phyloP scores from a whole-genome alignment of 2,113 vertebrate genomes.

The Heptranchias perlo region DNA sequence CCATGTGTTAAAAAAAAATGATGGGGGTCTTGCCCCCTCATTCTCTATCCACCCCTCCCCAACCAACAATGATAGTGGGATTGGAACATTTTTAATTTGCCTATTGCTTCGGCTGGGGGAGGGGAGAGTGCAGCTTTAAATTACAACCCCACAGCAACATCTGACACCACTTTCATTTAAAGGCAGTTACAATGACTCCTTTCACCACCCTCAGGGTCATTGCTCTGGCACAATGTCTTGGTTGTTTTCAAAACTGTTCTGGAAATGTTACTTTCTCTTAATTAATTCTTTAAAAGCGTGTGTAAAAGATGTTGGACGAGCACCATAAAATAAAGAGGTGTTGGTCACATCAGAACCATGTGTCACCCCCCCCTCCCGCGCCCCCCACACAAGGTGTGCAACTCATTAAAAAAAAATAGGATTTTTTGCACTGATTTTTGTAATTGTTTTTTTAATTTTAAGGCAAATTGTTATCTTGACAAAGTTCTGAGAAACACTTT shows the following conservation, averaged over 20 bases:
- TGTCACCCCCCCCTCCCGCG: not conserved
- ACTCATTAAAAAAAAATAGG: not conserved
- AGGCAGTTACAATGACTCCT: slow-evolving; percentile 16
- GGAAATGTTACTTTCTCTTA: slow-evolving; percentile 15
- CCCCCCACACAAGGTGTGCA: no score
- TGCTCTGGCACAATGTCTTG: slow-evolving; percentile 2
- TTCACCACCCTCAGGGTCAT: not conserved
- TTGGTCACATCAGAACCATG: not conserved
- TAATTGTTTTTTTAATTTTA: not conserved
- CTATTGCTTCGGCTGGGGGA: not conserved
- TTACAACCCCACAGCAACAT: slow-evolving; percentile 19
- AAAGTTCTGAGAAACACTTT: not conserved
- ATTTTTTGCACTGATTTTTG: not conserved
- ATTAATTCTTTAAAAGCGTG: not conserved
- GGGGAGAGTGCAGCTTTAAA: not conserved
- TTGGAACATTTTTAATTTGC: not conserved
- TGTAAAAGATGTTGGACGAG: not conserved
- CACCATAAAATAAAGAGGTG: not conserved
- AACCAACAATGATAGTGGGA: not conserved
- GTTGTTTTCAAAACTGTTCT: not conserved
- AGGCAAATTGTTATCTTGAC: not conserved
- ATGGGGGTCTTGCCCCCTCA: not conserved
- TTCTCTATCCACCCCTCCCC: not conserved
- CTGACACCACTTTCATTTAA: slow-evolving; percentile 27
- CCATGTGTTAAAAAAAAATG: not conserved